phyloP scores from a whole-genome alignment of 2,888 invertebrate genomes.

The Trachelus iudaicus region DNA sequence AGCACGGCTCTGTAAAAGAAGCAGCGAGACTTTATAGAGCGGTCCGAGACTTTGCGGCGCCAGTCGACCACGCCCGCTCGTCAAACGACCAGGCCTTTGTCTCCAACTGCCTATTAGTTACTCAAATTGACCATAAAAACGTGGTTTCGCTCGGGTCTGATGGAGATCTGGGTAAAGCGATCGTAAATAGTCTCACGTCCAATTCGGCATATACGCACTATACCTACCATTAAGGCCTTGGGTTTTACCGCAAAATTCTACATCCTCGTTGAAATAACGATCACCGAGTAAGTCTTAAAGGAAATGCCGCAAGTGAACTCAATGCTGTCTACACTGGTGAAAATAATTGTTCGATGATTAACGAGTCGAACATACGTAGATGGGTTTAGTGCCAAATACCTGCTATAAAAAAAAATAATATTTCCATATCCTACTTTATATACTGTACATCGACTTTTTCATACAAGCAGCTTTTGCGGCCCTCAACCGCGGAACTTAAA shows the following conservation, averaged over 20 bases:
- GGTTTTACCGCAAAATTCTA: not conserved
- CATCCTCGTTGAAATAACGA: not conserved
- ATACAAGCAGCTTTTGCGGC: not conserved
- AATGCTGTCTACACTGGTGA: not conserved
- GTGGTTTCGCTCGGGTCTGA: slow-evolving; percentile 23
- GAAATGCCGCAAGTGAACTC: not conserved
- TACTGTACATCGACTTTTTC: not conserved
- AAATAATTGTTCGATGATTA: slow-evolving; percentile 15
- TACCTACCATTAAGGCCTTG: not conserved
- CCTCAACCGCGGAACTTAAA: not conserved
- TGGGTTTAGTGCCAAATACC: not conserved
- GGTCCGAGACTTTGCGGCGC: slow-evolving; percentile 28
- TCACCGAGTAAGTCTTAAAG: not conserved
- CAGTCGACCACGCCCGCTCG: slow-evolving; percentile 46
- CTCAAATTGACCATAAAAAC: slow-evolving; percentile 55
- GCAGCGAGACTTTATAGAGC: slow-evolving; percentile 9
- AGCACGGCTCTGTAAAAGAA: not conserved
- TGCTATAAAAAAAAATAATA: not conserved
- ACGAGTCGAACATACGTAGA: not conserved
- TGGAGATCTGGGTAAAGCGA: not conserved
- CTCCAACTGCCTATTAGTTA: slow-evolving; percentile 48
- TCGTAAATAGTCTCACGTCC: slow-evolving; percentile 3
- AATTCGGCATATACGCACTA: not conserved
- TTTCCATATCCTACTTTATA: not conserved
- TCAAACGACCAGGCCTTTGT: slow-evolving; percentile 45